phyloP scores from a whole-genome alignment of 2,113 vertebrate species.

The Macroglossus sobrinus region DNA sequence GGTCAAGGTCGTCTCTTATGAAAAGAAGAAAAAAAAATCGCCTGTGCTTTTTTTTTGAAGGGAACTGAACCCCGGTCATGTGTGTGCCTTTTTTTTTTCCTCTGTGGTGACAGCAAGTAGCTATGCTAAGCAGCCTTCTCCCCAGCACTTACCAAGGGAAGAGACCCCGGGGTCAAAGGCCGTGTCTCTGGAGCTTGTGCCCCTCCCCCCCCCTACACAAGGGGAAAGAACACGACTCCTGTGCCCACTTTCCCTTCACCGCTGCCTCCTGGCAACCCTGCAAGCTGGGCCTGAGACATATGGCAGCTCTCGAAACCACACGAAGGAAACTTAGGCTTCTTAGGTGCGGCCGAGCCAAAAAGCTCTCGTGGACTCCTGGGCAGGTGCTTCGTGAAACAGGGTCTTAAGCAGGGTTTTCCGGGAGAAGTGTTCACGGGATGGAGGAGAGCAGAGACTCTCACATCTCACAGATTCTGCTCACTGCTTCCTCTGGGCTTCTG shows the following conservation, averaged over 20 bases:
- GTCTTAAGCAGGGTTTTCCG: not conserved
- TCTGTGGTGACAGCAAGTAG: not conserved
- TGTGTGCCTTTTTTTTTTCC: not conserved
- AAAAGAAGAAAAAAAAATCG: not conserved
- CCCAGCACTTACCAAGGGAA: not conserved
- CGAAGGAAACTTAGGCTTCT: too few species aligned
- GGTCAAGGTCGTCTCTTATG: not conserved
- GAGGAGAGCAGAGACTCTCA: not conserved
- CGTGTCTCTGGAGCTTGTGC: not conserved
- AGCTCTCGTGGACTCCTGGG: not conserved
- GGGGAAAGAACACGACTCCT: not conserved
- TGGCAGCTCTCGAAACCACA: not conserved
- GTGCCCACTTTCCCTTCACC: not conserved
- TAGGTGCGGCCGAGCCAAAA: not conserved
- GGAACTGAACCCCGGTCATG: not conserved
- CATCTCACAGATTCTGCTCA: not conserved
- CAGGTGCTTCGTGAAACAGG: not conserved
- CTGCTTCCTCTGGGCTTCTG: not conserved
- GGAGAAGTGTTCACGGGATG: not conserved
- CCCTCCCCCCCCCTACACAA: accelerated
- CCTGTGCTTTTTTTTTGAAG: not conserved
- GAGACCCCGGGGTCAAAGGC: not conserved
- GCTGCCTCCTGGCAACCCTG: not conserved
- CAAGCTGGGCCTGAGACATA: not conserved
- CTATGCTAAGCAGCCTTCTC: not conserved